These are phyloP conservation scores for Odiellus spinosus DNA, from an alignment of 2,888 invertebrate genomes.

Conservation along the genomic window DNA sequence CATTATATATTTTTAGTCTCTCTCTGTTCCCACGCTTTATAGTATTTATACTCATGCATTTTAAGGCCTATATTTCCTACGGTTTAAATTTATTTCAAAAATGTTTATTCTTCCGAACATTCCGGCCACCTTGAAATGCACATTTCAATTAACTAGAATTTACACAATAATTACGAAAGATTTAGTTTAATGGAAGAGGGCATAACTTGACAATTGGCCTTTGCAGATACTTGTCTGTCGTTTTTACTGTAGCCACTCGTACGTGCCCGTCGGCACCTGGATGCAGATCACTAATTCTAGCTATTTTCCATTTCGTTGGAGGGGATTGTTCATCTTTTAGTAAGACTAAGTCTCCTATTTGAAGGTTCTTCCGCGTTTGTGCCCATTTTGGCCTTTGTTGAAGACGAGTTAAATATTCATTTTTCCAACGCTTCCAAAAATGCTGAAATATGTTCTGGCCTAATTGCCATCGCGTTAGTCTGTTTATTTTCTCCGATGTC, in stretches of 20 bases:
- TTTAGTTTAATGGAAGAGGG: neutral
- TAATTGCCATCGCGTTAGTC: conserved; percentile 22
- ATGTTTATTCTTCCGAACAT: no score
- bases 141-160: no score
- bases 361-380: conserved; percentile 7
- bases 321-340: conserved; percentile 4
- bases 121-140: no score
- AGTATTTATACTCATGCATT: no score
- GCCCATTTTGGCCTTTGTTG: conserved; percentile 18
- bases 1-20: no score
- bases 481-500: conserved; percentile 10
- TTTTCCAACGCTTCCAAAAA: conserved; percentile 17
- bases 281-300: neutral
- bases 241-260: neutral
- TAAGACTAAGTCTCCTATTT: conserved; percentile 13
- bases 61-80: no score
- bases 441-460: no score
- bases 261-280: neutral
- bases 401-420: conserved; percentile 22
- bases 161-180: no score
- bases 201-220: neutral
- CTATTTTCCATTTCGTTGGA: neutral
- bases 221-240: neutral
- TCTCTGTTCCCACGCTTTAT: no score
- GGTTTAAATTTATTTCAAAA: no score